Base-by-base conservation (phyloP, 2,888 invertebrate species). In the Stramonita haemastoma region DNA sequence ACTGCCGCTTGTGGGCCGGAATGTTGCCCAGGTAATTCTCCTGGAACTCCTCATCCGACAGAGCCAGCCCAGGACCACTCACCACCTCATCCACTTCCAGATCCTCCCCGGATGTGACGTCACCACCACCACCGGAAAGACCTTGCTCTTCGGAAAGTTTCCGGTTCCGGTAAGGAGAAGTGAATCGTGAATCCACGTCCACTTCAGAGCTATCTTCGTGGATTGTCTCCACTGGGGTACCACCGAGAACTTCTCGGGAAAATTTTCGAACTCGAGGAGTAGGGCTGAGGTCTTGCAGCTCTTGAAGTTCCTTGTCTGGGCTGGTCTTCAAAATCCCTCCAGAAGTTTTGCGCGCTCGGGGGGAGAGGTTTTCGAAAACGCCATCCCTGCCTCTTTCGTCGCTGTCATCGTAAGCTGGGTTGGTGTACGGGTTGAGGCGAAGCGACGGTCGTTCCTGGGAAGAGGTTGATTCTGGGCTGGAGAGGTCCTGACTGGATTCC, bases 21-120 rank as follows among this genome's bases (percentile, higher is more conserved):
- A 91, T 91, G 87, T 91, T 92, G n/a, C 92, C 92, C 34, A 92
- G 87, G 86, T 91, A 92, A 46, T 90, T 86, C 85, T 90, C 91
- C 29, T 91, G 90, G 19, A 91, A 91, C 77, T 91, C 92, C 81
- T 92, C 92, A 79, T 91, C 91, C 0, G 90, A 90, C 73, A 91
- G 57, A 17, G 77, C 79, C 57, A 85, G n/a, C 70, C 73, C 73
- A 34, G 90, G 66, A 73, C 84, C 84, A 36, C 70, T 34, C 32
- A 57, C 66, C 17, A 66, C 66, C 81, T 81, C 83, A 36, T 85
- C 84, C 36, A 56, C 57, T 26, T 81, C 81, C 19, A 57, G 22
- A 29, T 81, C 87, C 2, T 79, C 87, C 26, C 32, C 70, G n/a
- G 81, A n/a, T 8, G 13, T 29, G 73, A 66, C 87, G 22, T 77